A percentile compares a stretch with the other conserved stretches of the same genome.
phyloP scores from a whole-genome alignment of 2,888 invertebrate genomes.

The Panzeria rudis region DNA sequence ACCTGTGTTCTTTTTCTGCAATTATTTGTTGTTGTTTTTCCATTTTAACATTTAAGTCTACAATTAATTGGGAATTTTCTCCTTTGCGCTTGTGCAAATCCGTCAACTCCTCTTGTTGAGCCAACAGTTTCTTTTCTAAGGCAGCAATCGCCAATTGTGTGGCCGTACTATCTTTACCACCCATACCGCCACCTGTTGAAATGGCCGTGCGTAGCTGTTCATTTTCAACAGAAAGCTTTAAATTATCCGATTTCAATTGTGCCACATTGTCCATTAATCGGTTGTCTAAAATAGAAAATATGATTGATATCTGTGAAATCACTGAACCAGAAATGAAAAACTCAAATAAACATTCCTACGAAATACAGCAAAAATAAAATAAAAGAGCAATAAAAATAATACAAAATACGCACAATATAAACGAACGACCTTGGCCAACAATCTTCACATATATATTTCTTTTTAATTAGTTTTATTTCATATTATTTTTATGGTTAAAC shows the following conservation, averaged over 20 bases:
- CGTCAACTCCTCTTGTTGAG: slow-evolving; percentile 96
- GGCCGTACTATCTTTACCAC: slow-evolving; percentile 82
- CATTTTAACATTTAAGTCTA: slow-evolving; percentile 92
- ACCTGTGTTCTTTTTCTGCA: slow-evolving; percentile 89
- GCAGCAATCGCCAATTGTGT: slow-evolving; percentile 87
- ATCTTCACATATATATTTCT: slow-evolving; percentile 23
- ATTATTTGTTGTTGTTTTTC: slow-evolving; percentile 93
- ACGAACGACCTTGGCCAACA: slow-evolving; percentile 63
- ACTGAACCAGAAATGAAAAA: slow-evolving; percentile 1
- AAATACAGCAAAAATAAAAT: slow-evolving; percentile 2
- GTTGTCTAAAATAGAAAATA: slow-evolving; percentile 88
- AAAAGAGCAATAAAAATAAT: slow-evolving; percentile 10
- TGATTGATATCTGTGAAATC: neutral
- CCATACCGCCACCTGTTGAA: slow-evolving; percentile 81
- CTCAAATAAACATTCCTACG: too few relatives aligned
- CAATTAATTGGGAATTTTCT: slow-evolving; percentile 96
- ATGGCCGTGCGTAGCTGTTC: slow-evolving; percentile 90
- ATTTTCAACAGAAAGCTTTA: slow-evolving; percentile 93
- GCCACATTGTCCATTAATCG: slow-evolving; percentile 93
- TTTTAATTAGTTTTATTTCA: too few relatives aligned
- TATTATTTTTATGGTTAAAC: slow-evolving; percentile 14
- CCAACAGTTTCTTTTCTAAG: slow-evolving; percentile 93
- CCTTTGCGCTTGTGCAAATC: slow-evolving; percentile 94
- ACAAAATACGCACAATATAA: slow-evolving; percentile 13
- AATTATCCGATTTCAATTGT: slow-evolving; percentile 91